Percentiles rank a stretch among this genome's conserved stretches.
These are phyloP conservation scores for Phaonia tiefii DNA, from an alignment of 2,888 invertebrate genomes.

Conservation along the genomic window DNA sequence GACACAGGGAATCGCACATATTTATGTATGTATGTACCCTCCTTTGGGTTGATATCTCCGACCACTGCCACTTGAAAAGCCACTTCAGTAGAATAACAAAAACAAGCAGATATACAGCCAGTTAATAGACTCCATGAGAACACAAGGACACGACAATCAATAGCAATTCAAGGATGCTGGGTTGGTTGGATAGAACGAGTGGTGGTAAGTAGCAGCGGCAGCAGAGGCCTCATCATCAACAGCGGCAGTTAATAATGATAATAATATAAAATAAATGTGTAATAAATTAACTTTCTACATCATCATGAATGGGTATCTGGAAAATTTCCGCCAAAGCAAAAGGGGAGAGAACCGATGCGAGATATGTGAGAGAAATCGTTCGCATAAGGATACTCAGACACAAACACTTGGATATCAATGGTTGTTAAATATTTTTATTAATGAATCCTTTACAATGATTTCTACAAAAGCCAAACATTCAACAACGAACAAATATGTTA, in stretches of 20 bases:
- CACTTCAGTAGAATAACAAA: conserved; percentile 56
- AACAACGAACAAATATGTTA: conserved; percentile 24
- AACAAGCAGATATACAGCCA: conserved; percentile 32
- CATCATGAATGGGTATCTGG: conserved; percentile 69
- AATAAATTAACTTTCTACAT: conserved; percentile 66
- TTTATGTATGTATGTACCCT: conserved; percentile 65
- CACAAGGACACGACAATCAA: conserved; percentile 36
- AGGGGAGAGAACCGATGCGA: conserved; percentile 16
- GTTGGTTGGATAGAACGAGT: not conserved
- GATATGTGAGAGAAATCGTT: not conserved
- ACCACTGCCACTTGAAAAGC: conserved; percentile 60
- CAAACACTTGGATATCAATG: conserved; percentile 58
- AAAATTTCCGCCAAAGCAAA: conserved; percentile 69
- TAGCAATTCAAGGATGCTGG: not conserved
- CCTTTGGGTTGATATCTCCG: conserved; percentile 21
- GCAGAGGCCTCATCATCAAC: not conserved
- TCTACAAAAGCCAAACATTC: not conserved
- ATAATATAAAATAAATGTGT: conserved; percentile 66
- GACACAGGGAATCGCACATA: conserved; percentile 37
- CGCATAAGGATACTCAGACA: conserved; percentile 29
- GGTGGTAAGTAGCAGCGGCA: not conserved
- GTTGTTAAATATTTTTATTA: conserved; percentile 61
- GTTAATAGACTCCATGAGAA: conserved; percentile 25
- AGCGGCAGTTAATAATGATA: conserved; percentile 35
- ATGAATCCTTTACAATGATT: conserved; percentile 60